A percentile compares a stretch with the other conserved stretches of the same genome.
phyloP scores from a whole-genome alignment of 2,113 vertebrate species.

The Cranoglanis bouderius region DNA sequence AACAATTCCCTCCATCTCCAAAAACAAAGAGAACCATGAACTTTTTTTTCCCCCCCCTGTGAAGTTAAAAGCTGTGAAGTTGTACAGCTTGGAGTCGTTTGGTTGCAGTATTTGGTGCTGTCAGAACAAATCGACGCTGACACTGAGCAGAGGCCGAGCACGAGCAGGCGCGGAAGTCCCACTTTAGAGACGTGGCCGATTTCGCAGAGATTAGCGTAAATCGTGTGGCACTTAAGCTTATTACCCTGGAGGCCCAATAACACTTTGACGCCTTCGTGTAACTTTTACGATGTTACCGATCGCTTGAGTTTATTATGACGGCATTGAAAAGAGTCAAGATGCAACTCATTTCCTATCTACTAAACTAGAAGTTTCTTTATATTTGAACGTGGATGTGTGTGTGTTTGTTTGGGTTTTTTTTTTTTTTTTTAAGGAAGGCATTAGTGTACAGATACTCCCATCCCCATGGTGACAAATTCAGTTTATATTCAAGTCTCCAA shows the following conservation, averaged over 20 bases:
- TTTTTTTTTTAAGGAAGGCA: background rate
- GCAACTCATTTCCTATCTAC: conserved; percentile 46
- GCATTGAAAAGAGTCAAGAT: conserved; percentile 48
- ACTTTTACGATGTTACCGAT: conserved; percentile 60
- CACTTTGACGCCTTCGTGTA: conserved; percentile 68
- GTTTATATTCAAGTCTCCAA: background rate
- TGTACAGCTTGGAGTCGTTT: conserved; percentile 56
- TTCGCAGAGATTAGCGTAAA: conserved; percentile 77
- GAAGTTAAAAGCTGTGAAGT: conserved; percentile 53
- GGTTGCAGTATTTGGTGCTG: conserved; percentile 66
- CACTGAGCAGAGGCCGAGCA: conserved; percentile 67
- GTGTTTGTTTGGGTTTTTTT: too few species aligned
- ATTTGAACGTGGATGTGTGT: background rate
- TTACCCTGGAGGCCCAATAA: conserved; percentile 70
- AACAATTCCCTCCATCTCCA: background rate
- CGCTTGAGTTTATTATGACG: conserved; percentile 61
- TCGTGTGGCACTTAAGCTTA: conserved; percentile 75
- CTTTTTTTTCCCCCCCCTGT: conserved; percentile 1
- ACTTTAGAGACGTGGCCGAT: conserved; percentile 70
- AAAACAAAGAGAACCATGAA: background rate
- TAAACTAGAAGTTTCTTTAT: background rate
- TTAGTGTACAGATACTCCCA: background rate
- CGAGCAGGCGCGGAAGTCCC: conserved; percentile 65
- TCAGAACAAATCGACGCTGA: conserved; percentile 72
- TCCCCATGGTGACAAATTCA: background rate